These are phyloP conservation scores for Pangasius mekongensis DNA, from an alignment of 2,797 vertebrate species.

Conservation along the genomic window DNA sequence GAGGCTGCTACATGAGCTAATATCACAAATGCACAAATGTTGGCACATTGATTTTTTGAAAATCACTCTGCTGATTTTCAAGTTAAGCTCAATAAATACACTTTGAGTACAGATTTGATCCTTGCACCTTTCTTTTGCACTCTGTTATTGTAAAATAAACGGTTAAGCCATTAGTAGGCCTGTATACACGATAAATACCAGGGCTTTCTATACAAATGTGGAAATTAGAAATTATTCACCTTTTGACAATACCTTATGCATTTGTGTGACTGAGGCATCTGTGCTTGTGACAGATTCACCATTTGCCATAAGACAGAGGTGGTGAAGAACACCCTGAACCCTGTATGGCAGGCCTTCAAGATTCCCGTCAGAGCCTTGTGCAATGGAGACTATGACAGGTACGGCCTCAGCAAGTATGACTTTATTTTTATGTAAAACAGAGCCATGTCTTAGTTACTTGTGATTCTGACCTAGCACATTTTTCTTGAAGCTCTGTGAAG, in stretches of 20 bases:
- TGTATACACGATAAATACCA: not conserved
- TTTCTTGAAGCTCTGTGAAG: too few species aligned
- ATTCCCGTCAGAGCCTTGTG: slow-evolving; percentile 89
- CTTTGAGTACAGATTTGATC: not conserved
- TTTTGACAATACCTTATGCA: not conserved
- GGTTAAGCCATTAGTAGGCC: not conserved
- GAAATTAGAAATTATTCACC: not conserved
- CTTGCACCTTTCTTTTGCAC: not conserved
- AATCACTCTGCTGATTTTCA: not conserved
- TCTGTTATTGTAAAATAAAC: not conserved
- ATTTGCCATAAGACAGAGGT: slow-evolving; percentile 91
- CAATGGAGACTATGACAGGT: slow-evolving; percentile 93
- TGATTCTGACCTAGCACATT: not conserved
- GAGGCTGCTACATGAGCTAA: not conserved
- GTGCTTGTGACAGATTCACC: slow-evolving; percentile 80
- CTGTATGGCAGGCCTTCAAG: slow-evolving; percentile 94
- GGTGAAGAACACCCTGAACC: slow-evolving; percentile 90
- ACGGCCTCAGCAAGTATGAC: slow-evolving; percentile 42
- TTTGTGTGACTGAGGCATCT: not conserved
- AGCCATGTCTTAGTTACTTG: not conserved
- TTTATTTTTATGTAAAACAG: not conserved
- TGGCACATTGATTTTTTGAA: not conserved
- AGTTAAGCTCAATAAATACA: not conserved
- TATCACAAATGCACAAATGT: not conserved
- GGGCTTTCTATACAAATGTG: not conserved